Evolutionary conservation across 1,140 invertebrate species (phyloP), one percentile per base, ranked within the genome.

Genomic region (Manduca sexta): DNA sequence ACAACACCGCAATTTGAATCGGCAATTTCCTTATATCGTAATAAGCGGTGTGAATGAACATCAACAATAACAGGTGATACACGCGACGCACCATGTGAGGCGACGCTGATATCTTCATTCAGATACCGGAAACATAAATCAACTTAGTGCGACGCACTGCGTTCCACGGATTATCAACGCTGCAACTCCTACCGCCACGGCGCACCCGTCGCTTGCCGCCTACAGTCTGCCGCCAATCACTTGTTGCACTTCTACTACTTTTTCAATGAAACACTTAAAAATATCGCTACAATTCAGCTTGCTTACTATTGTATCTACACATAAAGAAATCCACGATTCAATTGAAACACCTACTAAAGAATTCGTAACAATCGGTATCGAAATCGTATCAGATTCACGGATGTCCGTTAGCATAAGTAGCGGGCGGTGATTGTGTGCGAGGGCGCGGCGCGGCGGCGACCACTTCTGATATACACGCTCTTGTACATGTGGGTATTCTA

Each of bases 41-140:
- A 63, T 56, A 46, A 54, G 53, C 56, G 49, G 45, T 61, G 60
- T 76, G 72, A 76, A 78, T 81, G 73, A 69, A 78, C 59, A 64
- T 38, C 58, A 67, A 75, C 71, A 74, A 67, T 69, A 70, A 62
- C 53, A 63, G 49, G 58, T 52, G 56, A 49, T 46, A 47, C 52
- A 30, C 31, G 43, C 44, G 50, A 45, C 60, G 57, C 49, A 52
- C 62, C 68, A 73, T 72, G 67, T 67, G 73, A 63, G 59, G 52
- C 63, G 65, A 57, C 64, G 74, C 74, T 81, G 74, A 81, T 79
- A 74, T 74, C 67, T 80, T 69, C 76, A 79, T 83, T 83, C 75
- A 77, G 54, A 54, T 47, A 70, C 69, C 71, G 79, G 79, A 79
- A 72, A 74, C 74, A 76, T 83, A 81, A 79, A 81, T 83, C 75